Conservation (phyloP, 2,888 invertebrate genomes). For the Dolomedes plantarius region DNA sequence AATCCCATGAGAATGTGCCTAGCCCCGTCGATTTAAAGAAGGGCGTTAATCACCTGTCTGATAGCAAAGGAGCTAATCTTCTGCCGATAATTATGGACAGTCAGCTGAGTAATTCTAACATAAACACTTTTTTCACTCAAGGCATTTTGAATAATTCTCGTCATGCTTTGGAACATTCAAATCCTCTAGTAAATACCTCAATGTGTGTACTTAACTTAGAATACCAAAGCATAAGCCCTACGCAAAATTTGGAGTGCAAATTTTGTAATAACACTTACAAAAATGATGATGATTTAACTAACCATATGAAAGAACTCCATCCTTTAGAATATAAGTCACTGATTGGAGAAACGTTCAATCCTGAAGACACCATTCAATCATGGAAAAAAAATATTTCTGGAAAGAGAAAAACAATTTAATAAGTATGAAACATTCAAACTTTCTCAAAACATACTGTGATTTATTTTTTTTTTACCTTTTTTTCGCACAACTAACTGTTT, state of each 20-base stretch:
- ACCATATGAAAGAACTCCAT: constrained; percentile 43
- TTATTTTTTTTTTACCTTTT: too few relatives aligned
- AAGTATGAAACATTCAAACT: too few relatives aligned
- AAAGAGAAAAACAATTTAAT: too few relatives aligned
- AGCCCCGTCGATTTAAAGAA: neutral
- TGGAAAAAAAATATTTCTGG: constrained; percentile 7
- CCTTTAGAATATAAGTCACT: constrained; percentile 19
- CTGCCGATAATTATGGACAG: neutral
- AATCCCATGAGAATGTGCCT: neutral
- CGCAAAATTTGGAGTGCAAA: constrained; percentile 19
- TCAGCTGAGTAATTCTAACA: neutral
- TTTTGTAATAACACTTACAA: constrained; percentile 28
- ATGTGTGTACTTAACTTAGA: too few relatives aligned
- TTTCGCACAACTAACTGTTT: too few relatives aligned
- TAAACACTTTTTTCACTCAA: neutral
- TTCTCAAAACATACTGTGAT: too few relatives aligned
- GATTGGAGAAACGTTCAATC: neutral
- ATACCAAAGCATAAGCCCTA: neutral
- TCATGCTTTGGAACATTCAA: neutral
- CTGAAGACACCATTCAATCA: neutral
- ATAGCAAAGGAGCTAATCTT: neutral
- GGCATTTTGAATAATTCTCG: neutral
- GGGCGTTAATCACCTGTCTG: neutral
- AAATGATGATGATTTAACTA: neutral
- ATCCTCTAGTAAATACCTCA: too few relatives aligned